Base-by-base conservation (phyloP, 1,140 invertebrate species). In the Zaprionus davidi region DNA sequence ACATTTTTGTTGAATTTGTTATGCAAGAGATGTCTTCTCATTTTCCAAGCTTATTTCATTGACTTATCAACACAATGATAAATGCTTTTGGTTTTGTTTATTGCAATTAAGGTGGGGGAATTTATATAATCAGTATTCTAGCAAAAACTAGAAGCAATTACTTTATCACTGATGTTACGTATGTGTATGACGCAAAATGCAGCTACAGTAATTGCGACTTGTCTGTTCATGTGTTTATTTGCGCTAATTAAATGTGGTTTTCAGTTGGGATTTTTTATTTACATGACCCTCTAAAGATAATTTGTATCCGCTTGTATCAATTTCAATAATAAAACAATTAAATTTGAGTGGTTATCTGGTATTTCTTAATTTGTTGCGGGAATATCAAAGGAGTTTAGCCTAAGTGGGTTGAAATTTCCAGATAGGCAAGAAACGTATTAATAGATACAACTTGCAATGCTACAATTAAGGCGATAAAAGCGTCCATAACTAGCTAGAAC, bases 201-300 rank as follows among this genome's bases (percentile, higher is more conserved):
- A 51, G 46, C 20, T 20, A 7, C 46, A 24, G 9, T 51, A 51
- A 51, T 51, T 51, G 46, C 20, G 20, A n/a, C 38, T 41, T 44
- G 46, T 49, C 46, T 49, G 46, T 51, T 11, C 46, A 51, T 51
- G 20, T 51, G 46, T 51, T 22, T 22, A 51, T 51, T 51, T 51
- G 46, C 20, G 46, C 9, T 51, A 51, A 51, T 51, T 51, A 51
- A 51, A 51, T 51, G 46, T 22, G 46, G 11, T 51, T 24, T 49
- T 51, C 1, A 5, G 20, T 24, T 13, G 46, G 46, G 46, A 13
- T 12, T 51, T 51, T 51, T 24, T 7, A 5, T 17, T n/a, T 46
- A 17, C n/a, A 46, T 46, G 11, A 51, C 1, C 46, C 46, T 26
- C 7, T 13, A 13, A 51, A 51, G 46, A 11, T 22, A 20, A 51